Percentiles rank a stretch among this genome's conserved stretches.
Evolutionary conservation across 1,140 invertebrate species (phyloP).

Genomic region (Caenorhabditis latens): DNA sequence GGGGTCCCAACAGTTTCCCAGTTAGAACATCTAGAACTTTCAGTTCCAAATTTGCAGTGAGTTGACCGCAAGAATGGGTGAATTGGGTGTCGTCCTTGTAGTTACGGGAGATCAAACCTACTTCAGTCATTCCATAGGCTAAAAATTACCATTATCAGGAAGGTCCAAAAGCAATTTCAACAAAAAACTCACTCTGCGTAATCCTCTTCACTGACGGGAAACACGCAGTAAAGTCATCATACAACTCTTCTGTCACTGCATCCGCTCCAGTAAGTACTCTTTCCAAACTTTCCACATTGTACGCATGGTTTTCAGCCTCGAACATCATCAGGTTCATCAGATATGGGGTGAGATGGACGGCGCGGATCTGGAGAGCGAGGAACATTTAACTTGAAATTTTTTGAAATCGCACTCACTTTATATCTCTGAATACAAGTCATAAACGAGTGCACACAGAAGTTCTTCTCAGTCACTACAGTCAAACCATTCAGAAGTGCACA

Average conservation of each 20-base stretch:
- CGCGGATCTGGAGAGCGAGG: slow-evolving; percentile 17
- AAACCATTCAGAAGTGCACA: slow-evolving; percentile 26
- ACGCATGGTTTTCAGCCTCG: not conserved
- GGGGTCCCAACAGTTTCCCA: slow-evolving; percentile 18
- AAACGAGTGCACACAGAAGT: slow-evolving; percentile 16
- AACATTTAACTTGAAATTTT: too few relatives aligned
- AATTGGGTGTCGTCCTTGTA: not conserved
- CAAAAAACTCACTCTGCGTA: not conserved
- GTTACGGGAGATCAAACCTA: slow-evolving; percentile 2
- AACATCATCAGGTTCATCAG: slow-evolving; percentile 40
- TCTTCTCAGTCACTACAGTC: slow-evolving; percentile 36
- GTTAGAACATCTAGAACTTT: slow-evolving; percentile 41
- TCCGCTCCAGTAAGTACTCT: slow-evolving; percentile 30
- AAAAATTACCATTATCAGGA: not conserved
- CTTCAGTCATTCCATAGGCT: slow-evolving; percentile 38
- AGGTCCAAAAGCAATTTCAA: not conserved
- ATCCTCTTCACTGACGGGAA: slow-evolving; percentile 12
- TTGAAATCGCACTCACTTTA: not conserved
- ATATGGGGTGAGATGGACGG: not conserved
- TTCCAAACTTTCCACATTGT: not conserved
- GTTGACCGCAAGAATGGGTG: not conserved
- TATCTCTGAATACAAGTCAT: slow-evolving; percentile 48
- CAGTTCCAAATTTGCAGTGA: slow-evolving; percentile 7
- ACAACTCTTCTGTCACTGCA: slow-evolving; percentile 3
- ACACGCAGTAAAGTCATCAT: slow-evolving; percentile 3